These are phyloP conservation scores for Tapirus indicus DNA, from an alignment of 2,797 vertebrate species.

Conservation along the genomic window DNA sequence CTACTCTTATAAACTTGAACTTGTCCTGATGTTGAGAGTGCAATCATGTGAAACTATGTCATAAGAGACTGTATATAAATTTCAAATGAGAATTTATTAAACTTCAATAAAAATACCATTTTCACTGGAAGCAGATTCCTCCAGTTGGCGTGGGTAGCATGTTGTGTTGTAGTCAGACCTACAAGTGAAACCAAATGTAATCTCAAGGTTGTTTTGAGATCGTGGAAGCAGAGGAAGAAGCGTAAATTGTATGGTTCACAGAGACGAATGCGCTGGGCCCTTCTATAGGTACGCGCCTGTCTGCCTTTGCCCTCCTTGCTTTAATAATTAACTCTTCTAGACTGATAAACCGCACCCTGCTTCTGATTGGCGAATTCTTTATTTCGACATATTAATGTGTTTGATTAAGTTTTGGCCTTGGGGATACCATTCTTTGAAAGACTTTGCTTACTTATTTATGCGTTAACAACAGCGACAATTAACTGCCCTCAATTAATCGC, in stretches of 20 bases:
- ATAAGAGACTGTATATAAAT: not conserved
- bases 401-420: not conserved
- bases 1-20: not conserved
- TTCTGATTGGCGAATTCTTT: not conserved
- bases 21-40: not conserved
- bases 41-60: not conserved
- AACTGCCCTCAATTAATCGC: not conserved
- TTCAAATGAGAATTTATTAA: conserved; percentile 23
- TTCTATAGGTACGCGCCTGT: accelerated
- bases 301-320: not conserved
- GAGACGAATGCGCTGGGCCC: accelerated
- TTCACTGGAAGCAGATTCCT: not conserved
- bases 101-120: not conserved
- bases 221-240: not conserved
- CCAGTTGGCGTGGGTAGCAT: not conserved
- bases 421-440: not conserved
- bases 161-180: not conserved
- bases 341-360: not conserved
- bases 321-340: not conserved
- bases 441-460: not conserved
- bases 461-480: not conserved
- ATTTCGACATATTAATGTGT: not conserved
- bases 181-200: not conserved
- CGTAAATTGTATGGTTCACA: accelerated
- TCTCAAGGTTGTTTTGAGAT: not conserved